Evolutionary conservation across 2,797 vertebrate species (phyloP), one percentile per base, ranked within the genome.

Genomic region (Muscicapa striata): DNA sequence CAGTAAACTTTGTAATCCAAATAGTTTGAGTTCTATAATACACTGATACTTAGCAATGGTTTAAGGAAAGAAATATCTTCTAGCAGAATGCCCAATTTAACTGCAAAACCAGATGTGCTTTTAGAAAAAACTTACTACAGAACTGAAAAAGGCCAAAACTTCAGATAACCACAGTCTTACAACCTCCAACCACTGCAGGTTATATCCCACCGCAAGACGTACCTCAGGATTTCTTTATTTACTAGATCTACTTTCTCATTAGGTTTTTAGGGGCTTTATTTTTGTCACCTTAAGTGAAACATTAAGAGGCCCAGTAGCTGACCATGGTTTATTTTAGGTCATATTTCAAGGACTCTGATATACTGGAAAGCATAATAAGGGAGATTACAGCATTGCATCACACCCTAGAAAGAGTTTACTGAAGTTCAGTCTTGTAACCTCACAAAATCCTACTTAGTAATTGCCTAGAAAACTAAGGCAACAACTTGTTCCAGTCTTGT

Each of bases 281-380:
- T 63, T 57, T 80, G 48, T 40, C 61, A 9, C 34, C 62, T 64
- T 36, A 75, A 92, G 66, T 83, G 87, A 93, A 94, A 72, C 0
- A 11, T 66, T 90, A 45, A 46, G 62, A 91, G 78, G 45, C 30
- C 38, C 89, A 81, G 87, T 87, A 95, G 86, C 78, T 89, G 84
- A 61, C 36, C 64, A 72, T 19, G 49, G 90, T 95, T 95, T 86
- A 90, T 78, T 92, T 92, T 52, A 91, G 92, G 89, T 76, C 36
- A 27, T 76, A 59, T 93, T 91, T 96, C 89, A 96, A 95, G 94
- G 87, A 72, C 94, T 46, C 81, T 32, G 63, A 84, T 83, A 73
- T 76, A 93, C 73, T 94, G 91, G 89, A 96, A 96, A 94, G 91
- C 94, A 86, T 73, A 92, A 64, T 76, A 89, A 88, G 70, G 52